These are phyloP conservation scores for Aethes cnicana DNA, from an alignment of 2,888 invertebrate genomes.

Conservation along the genomic window DNA sequence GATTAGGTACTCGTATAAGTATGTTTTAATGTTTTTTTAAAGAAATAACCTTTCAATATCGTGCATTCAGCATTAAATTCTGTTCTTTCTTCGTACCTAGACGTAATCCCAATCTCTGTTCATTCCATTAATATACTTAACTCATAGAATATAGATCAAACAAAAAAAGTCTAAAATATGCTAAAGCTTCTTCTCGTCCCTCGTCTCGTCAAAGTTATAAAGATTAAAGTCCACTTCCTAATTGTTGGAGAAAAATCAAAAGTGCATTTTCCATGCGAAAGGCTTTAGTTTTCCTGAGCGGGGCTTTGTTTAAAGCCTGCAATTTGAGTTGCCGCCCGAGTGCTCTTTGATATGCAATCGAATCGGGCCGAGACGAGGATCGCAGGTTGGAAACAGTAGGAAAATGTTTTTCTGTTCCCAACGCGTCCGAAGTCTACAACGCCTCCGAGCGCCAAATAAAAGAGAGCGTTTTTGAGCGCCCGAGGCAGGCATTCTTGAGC, in stretches of 20 bases:
- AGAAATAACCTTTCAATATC: no score
- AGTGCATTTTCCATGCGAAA: slow-evolving; percentile 1
- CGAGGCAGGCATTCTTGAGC: no score
- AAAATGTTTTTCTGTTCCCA: not conserved
- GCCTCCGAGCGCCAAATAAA: no score
- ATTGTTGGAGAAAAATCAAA: slow-evolving; percentile 3
- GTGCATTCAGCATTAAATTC: no score
- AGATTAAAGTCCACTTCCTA: not conserved
- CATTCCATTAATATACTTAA: no score
- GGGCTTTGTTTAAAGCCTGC: slow-evolving; percentile 21
- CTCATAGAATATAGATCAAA: no score
- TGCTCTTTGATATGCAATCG: slow-evolving; percentile 22
- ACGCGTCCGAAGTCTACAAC: not conserved
- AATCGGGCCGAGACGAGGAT: slow-evolving; percentile 10
- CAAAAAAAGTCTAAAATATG: no score
- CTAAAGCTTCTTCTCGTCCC: not conserved
- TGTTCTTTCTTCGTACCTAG: no score
- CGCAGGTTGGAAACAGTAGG: not conserved
- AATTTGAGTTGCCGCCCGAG: slow-evolving; percentile 20
- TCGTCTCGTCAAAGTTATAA: not conserved
- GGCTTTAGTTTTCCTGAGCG: not conserved
- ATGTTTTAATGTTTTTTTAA: no score
- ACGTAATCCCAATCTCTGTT: no score
- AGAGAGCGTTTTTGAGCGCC: no score
- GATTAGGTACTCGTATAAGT: no score